Evolutionary conservation across 1,140 invertebrate genomes (phyloP).

Genomic region (Druon quercuslanigerum): DNA sequence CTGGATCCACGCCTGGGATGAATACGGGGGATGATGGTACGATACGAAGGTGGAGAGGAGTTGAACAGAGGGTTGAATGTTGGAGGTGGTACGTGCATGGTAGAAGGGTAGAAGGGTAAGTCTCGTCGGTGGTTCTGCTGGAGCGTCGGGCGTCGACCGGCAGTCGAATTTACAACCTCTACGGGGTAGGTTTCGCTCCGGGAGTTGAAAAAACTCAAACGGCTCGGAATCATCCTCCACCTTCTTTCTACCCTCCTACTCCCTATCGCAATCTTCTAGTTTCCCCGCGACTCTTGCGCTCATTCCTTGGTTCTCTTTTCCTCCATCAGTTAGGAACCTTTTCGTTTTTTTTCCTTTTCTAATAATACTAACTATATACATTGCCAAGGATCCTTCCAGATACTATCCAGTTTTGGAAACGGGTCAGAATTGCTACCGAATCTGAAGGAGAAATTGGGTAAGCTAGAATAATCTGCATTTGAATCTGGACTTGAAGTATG

Average conservation of each 20-base stretch:
- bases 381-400: neutral
- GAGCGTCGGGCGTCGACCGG: conserved; percentile 70
- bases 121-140: conserved; percentile 51
- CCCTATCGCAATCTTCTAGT: neutral
- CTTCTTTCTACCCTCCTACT: conserved; percentile 25
- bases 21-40: conserved; percentile 41
- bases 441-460: conserved; percentile 5
- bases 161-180: conserved; percentile 66
- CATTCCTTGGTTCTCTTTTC: conserved; percentile 35
- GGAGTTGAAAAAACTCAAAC: conserved; percentile 32
- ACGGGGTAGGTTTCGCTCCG: conserved; percentile 48
- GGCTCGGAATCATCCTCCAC: conserved; percentile 30
- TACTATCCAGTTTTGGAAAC: neutral
- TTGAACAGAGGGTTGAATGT: conserved; percentile 41
- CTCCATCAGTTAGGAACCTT: neutral
- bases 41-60: conserved; percentile 44
- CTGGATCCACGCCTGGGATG: neutral
- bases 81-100: conserved; percentile 36
- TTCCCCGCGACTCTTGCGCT: conserved; percentile 19
- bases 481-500: neutral
- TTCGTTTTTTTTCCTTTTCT: no score
- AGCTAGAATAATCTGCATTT: neutral
- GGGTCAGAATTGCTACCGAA: neutral
- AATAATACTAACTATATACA: no score
- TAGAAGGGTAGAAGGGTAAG: conserved; percentile 46